phyloP scores from a whole-genome alignment of 1,140 invertebrate species.

The Aleiodes sp. region DNA sequence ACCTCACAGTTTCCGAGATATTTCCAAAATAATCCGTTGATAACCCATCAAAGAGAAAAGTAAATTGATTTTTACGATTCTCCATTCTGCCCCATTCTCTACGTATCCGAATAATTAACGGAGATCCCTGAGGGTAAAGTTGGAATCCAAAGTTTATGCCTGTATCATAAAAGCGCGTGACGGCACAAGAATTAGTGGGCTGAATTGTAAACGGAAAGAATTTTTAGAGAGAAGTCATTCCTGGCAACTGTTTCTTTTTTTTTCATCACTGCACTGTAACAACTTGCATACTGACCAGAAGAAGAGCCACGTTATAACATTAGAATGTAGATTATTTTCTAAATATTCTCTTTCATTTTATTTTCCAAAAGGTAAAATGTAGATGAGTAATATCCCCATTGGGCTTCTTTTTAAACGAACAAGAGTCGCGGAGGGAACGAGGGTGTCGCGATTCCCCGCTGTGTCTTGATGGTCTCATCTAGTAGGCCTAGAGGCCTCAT shows the following conservation, averaged over 20 bases:
- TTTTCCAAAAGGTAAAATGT: conserved; percentile 37
- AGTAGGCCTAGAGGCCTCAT: not conserved
- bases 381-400: conserved; percentile 46
- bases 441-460: conserved; percentile 61
- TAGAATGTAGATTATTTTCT: too few species aligned
- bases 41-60: too few species aligned
- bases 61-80: too few species aligned
- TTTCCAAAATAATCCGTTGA: too few species aligned
- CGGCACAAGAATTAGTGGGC: conserved; percentile 56
- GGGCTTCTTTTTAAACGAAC: conserved; percentile 21
- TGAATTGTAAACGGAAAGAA: conserved; percentile 15
- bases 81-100: too few species aligned
- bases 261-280: not conserved
- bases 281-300: conserved; percentile 24
- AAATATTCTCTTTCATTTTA: not conserved
- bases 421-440: conserved; percentile 38
- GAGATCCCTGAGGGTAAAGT: conserved; percentile 35
- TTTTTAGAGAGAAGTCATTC: conserved; percentile 14
- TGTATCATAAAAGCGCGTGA: conserved; percentile 57
- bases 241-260: conserved; percentile 17
- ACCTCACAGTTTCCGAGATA: too few species aligned
- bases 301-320: not conserved
- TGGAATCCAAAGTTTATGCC: conserved; percentile 58
- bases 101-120: conserved; percentile 44
- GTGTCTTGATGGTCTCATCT: conserved; percentile 45